Evolutionary conservation across 2,113 vertebrate species (phyloP), one percentile per base, ranked within the genome.

Genomic region (Halcyon senegalensis): DNA sequence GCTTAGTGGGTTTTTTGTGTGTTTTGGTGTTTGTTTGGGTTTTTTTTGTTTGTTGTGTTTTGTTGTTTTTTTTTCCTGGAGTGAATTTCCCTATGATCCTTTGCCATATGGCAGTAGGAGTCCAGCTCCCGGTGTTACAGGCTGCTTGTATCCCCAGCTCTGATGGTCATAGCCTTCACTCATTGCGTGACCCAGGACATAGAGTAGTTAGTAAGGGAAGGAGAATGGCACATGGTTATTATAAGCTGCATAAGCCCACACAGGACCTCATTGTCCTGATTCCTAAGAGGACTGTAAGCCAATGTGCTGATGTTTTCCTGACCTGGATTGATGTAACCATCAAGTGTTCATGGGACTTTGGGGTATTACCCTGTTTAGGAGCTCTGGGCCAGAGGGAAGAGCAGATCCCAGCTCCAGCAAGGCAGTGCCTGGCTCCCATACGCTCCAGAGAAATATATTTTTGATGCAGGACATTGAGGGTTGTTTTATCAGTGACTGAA

Each of bases 211-310:
- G 16, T 7, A 50, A 37, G 31, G 39, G 41, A 75, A 60, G 68
- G 37, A 69, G 44, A 50, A 39, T 10, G 20, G 23, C 35, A 16
- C 30, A 8, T 8, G 16, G 10, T 76, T 30, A 4, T 46, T 44
- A 16, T 6, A 14, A 1, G 1, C 63, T 58, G 18, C 25, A 23
- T 14, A 51, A 73, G n/a, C 15, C 44, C 28, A 5, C 0, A 1
- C 28, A 33, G 60, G 28, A 39, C 64, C 64, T 58, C 33, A 14
- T 10, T 43, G 87, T n/a, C 18, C 70, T 43, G 39, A 12, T 41
- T 79, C 28, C 35, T 41, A 70, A n/a, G 44, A 31, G 72, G 27
- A 10, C 35, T 56, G 10, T 13, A 37, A 89, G 27, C 14, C 60
- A 51, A 31, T 3, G 9, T 50, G 31, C 14, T 51, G 31, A 18